phyloP scores from a whole-genome alignment of 2,888 invertebrate genomes.

The Kuschelorhynchus macadamiae region DNA sequence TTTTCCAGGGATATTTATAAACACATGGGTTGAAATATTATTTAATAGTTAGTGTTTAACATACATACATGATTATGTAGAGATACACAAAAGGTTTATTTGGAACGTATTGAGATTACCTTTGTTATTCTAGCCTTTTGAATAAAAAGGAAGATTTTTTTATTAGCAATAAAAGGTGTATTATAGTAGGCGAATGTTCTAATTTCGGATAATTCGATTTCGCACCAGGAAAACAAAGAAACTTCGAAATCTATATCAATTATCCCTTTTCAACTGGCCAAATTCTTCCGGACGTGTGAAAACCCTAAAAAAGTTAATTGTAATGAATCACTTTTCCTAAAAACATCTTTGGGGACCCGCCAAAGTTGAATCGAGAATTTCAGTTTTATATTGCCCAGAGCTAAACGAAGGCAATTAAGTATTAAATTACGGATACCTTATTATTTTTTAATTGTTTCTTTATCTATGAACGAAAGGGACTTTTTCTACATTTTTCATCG shows the following conservation, averaged over 20 bases:
- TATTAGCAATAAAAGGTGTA: neutral
- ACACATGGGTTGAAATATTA: conserved; percentile 11
- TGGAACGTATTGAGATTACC: neutral
- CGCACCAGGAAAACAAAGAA: conserved; percentile 11
- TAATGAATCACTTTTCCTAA: conserved; percentile 58
- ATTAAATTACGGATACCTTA: conserved; percentile 9
- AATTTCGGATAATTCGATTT: conserved; percentile 7
- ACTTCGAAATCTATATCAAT: conserved; percentile 38
- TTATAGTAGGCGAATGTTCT: neutral
- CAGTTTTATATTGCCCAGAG: conserved; percentile 21
- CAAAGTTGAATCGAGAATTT: conserved; percentile 14
- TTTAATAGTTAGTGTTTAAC: neutral
- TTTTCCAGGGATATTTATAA: neutral
- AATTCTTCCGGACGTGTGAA: conserved; percentile 57
- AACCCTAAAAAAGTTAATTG: conserved; percentile 57
- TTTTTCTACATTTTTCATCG: too few species aligned
- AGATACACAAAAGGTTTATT: neutral
- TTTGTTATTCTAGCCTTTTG: too few species aligned
- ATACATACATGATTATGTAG: too few species aligned
- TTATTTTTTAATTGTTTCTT: conserved; percentile 13
- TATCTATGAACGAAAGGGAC: too few species aligned
- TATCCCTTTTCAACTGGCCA: conserved; percentile 50
- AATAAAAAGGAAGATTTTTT: too few species aligned
- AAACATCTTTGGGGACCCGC: conserved; percentile 29
- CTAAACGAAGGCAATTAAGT: conserved; percentile 38